Base-by-base conservation (phyloP, 2,797 vertebrate species). In the Pseudomugil gertrudae region DNA sequence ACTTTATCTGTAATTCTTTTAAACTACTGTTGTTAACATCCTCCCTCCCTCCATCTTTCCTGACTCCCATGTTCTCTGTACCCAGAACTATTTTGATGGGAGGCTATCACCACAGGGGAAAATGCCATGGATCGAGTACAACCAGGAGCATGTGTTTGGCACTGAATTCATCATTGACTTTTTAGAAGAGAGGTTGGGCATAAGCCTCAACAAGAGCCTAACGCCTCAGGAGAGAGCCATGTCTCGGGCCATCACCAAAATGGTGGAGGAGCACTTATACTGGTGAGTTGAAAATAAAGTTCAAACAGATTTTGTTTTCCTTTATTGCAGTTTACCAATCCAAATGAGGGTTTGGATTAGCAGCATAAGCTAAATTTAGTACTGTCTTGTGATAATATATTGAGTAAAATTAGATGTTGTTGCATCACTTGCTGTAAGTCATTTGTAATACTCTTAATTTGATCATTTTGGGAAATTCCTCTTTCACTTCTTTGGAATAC, bases 41-140 rank as follows among this genome's bases (percentile, higher is more conserved):
- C 19, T 32, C 21, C 3, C 19, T 32, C 21, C 3, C 8, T 21
- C 4, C 5, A 2, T 27, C 3, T 35, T 26, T 24, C 47, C 15
- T 19, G 21, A 32, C 23, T 33, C 29, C 1, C 13, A 2, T 43
- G 11, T 38, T 33, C 19, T 51, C 33, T 78, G 79, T 69, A 32
- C 21, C 66, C 90, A 99, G 98, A 99, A 98, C 90, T 98, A 96
- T 93, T 99, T 99, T 83, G 97, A 98, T 82, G 98, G 98, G 90
- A 98, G 96, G 90, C 95, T 99, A 79, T 99, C 98, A 32, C 95
- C 97, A 33, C 98, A 98, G 92, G 98, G 97, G 62, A 99, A 99
- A 90, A 99, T 99, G 98, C 98, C 98, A 17, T 99, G 98, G 98
- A 96, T 99, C 52, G 96, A 98, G 90, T 99, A 99, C 92, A 98